phyloP scores from a whole-genome alignment of 2,888 invertebrate species.

The Trachelus tabidus region DNA sequence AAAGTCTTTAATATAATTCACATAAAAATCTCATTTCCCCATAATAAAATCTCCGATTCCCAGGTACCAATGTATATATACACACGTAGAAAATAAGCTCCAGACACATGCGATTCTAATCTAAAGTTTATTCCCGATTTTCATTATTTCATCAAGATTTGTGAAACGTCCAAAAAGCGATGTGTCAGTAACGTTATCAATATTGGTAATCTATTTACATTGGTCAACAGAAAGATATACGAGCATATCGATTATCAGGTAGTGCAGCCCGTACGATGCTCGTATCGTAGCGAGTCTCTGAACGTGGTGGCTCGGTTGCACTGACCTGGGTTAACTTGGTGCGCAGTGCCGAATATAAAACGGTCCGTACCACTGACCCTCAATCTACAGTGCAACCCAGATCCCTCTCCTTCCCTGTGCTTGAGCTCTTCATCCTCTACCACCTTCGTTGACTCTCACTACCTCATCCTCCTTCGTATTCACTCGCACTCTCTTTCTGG shows the following conservation, averaged over 20 bases:
- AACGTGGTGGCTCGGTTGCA: slow-evolving; percentile 34
- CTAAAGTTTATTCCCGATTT: background rate
- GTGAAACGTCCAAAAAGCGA: background rate
- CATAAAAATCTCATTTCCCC: background rate
- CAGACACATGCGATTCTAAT: background rate
- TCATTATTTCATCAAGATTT: background rate
- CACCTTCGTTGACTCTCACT: background rate
- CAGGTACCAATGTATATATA: background rate
- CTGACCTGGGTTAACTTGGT: slow-evolving; percentile 63
- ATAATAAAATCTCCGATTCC: background rate
- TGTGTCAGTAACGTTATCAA: background rate
- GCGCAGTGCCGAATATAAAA: slow-evolving; percentile 61
- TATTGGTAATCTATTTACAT: background rate
- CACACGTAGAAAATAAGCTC: background rate
- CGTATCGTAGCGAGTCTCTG: background rate
- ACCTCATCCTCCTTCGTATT: background rate
- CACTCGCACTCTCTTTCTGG: background rate
- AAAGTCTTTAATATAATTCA: too few relatives aligned
- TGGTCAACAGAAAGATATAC: background rate
- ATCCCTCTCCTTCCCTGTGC: background rate
- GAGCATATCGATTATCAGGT: background rate
- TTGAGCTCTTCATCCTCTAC: background rate
- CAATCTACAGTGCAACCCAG: slow-evolving; percentile 25
- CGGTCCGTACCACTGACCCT: slow-evolving; percentile 53
- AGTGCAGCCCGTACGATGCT: background rate